Conservation (phyloP, 2,797 vertebrate genomes). For the Siniperca scherzeri region DNA sequence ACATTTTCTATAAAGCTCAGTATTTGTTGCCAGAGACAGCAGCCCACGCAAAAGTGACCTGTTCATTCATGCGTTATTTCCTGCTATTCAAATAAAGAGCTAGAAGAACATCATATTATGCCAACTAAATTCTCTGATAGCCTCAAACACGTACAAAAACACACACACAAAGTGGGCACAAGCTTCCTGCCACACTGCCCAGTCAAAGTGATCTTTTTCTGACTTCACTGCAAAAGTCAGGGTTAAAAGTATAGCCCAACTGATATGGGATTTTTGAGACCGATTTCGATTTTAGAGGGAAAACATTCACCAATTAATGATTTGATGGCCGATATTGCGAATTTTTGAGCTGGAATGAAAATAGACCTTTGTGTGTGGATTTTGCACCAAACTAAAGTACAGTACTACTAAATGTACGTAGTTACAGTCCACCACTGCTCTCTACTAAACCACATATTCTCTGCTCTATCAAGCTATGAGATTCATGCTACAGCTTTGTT, state of each 20-base stretch:
- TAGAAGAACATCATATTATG: slow-evolving; percentile 33
- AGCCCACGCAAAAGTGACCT: slow-evolving; percentile 66
- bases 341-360: no score
- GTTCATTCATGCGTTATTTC: slow-evolving; percentile 58
- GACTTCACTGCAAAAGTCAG: background rate
- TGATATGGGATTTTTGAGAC: no score
- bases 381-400: no score
- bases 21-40: slow-evolving; percentile 73
- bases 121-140: slow-evolving; percentile 22
- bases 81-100: slow-evolving; percentile 44
- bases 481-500: no score
- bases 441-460: no score
- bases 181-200: slow-evolving; percentile 5
- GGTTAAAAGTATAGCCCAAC: slow-evolving; percentile 24
- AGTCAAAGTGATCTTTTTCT: slow-evolving; percentile 33
- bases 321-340: no score
- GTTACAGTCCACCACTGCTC: no score
- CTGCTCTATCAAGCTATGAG: no score
- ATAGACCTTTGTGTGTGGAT: no score
- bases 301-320: no score
- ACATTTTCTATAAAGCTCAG: slow-evolving; percentile 47
- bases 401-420: no score
- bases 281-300: no score
- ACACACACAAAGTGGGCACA: slow-evolving; percentile 3
- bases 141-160: slow-evolving; percentile 5